Evolutionary conservation across 2,113 vertebrate genomes (phyloP).

Genomic region (Todiramphus saurophagus): DNA sequence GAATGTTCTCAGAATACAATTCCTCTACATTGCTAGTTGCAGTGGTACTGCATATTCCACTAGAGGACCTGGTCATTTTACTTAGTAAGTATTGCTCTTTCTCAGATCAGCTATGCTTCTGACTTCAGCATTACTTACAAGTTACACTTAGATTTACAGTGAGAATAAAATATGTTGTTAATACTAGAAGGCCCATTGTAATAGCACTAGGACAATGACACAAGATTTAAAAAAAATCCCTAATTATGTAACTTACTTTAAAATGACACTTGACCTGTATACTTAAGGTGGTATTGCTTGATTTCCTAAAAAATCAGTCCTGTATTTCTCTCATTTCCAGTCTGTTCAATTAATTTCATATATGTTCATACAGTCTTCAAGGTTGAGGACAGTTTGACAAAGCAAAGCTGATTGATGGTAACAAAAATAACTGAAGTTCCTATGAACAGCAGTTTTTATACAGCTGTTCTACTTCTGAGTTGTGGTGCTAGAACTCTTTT

Average conservation of each 20-base stretch:
- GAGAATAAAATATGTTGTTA: neutral
- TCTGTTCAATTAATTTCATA: neutral
- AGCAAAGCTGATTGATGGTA: neutral
- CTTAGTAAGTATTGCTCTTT: neutral
- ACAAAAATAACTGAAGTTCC: neutral
- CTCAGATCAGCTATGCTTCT: neutral
- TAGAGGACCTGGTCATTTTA: accelerated
- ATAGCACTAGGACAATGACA: neutral
- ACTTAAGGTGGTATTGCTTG: neutral
- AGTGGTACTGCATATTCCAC: neutral
- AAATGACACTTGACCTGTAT: neutral
- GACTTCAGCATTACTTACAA: neutral
- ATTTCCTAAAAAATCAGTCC: neutral
- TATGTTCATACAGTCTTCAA: neutral
- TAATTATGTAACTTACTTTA: neutral
- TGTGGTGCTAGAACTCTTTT: neutral
- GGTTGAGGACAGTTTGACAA: neutral
- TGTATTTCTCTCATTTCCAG: neutral
- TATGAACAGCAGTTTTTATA: neutral
- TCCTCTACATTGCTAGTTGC: neutral
- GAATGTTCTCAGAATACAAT: neutral
- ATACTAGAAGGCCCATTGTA: neutral
- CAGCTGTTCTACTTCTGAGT: neutral
- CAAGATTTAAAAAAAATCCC: neutral
- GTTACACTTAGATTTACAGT: neutral